Evolutionary conservation across 2,113 vertebrate genomes (phyloP).

Genomic region (Istiophorus platypterus): DNA sequence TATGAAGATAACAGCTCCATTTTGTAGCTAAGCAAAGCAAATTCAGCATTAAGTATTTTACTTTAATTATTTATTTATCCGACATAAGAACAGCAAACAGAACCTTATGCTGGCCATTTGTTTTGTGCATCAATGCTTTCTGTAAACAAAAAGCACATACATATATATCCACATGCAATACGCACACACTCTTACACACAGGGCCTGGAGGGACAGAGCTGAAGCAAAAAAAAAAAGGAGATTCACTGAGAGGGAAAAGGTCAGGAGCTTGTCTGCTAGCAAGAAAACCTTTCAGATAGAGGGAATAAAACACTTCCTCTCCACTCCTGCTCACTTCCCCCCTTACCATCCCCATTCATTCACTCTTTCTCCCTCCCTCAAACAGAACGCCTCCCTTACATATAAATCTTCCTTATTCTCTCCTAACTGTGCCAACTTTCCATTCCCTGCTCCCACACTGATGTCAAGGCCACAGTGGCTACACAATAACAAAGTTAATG

Average conservation of each 20-base stretch:
- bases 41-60: no score
- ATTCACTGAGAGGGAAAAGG: constrained; percentile 65
- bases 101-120: background rate
- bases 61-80: no score
- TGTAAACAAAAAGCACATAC: background rate
- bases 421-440: constrained; percentile 41
- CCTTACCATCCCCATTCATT: constrained; percentile 6
- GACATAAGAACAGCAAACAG: background rate
- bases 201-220: background rate
- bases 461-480: constrained; percentile 30
- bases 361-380: constrained; percentile 21
- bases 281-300: constrained; percentile 52
- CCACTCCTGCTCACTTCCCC: constrained; percentile 30
- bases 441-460: constrained; percentile 26
- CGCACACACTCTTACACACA: background rate
- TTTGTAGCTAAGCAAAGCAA: no score
- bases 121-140: background rate
- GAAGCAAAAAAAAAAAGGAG: constrained; percentile 44
- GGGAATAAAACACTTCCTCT: constrained; percentile 71
- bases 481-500: constrained; percentile 49
- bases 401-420: constrained; percentile 49
- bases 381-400: constrained; percentile 17
- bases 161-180: background rate
- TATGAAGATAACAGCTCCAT: no score
- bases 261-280: constrained; percentile 50